These are phyloP conservation scores for Venusia cambrica DNA, from an alignment of 2,888 invertebrate genomes.

Conservation along the genomic window DNA sequence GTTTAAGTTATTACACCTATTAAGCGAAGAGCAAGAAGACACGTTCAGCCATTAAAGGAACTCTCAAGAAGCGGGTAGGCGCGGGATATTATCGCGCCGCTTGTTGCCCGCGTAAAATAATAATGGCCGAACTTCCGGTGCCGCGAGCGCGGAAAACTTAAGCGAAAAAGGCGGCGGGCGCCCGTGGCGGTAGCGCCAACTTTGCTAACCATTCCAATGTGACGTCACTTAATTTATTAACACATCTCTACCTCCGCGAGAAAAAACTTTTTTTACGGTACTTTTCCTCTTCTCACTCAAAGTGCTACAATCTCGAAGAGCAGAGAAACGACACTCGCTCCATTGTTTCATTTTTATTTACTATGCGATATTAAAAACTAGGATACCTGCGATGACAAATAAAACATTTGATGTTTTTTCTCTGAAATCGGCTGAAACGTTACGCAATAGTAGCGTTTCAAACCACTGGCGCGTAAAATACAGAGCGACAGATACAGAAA, in stretches of 20 bases:
- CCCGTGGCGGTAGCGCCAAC: constrained; percentile 67
- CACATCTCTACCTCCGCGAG: constrained; percentile 63
- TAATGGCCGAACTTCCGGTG: constrained; percentile 82
- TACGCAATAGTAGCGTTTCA: constrained; percentile 3
- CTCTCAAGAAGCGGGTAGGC: constrained; percentile 54
- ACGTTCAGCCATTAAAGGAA: constrained; percentile 73
- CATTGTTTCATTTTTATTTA: too few species aligned
- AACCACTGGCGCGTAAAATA: constrained; percentile 34
- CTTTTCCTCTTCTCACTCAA: constrained; percentile 58
- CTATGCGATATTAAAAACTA: too few species aligned
- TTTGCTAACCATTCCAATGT: constrained; percentile 71
- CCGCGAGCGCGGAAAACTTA: constrained; percentile 78
- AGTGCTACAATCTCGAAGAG: constrained; percentile 47
- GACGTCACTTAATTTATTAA: constrained; percentile 81
- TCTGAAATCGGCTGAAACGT: too few species aligned
- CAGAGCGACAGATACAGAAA: constrained; percentile 46
- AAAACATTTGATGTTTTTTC: too few species aligned
- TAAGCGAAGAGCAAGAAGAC: constrained; percentile 76
- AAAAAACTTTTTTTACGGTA: constrained; percentile 63
- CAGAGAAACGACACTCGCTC: too few species aligned
- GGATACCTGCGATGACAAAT: too few species aligned
- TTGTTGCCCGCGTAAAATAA: constrained; percentile 82
- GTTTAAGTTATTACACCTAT: constrained; percentile 77
- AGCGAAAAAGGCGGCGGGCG: constrained; percentile 77
- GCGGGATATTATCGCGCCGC: constrained; percentile 80